Base-by-base conservation (phyloP, 1,140 invertebrate species). In the Delia radicum region DNA sequence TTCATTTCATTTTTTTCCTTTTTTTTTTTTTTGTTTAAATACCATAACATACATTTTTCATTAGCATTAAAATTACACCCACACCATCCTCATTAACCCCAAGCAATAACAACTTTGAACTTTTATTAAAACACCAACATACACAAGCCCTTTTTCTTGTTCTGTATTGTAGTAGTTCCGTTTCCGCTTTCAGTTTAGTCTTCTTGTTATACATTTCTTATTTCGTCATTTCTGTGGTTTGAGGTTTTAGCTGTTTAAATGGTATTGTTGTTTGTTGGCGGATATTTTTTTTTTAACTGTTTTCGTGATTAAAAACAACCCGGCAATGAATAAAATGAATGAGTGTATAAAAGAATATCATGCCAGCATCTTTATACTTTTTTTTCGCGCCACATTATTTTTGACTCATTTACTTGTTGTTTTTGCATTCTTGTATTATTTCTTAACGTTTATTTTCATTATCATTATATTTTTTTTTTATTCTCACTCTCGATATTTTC, bases 251-350 rank as follows among this genome's bases (percentile, higher is more conserved):
- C 24, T 55, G n/a, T n/a, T n/a, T 55, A 55, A 55, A 55, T 55
- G 48, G 48, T n/a, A 13, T 37, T 55, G 48, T 55, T 48, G 0
- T 48, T 5, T 15, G 42, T 46, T 21, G 2, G 37, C n/a, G 37
- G n/a, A 15, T 37, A 8, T 55, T 55, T 55, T 55, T 55, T 55
- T 55, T 55, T 55, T 55, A 55, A 55, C 48, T 55, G 48, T 55
- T 55, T 55, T 55, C 48, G 29, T 69, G 65, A 69, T 69, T 69
- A 69, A 69, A 69, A 69, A 18, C 65, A 69, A 37, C 12, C 29
- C 65, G 65, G 65, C 65, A 37, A 69, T 69, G 29, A 69, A 69
- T 37, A 29, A 69, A 69, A 29, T 31, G 27, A 5, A 18, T 67
- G 28, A 31, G 27, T 18, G 27, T 18, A 28, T 15, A 67, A 31